Evolutionary conservation across 1,140 invertebrate species (phyloP).

Genomic region (Augochlora pura): DNA sequence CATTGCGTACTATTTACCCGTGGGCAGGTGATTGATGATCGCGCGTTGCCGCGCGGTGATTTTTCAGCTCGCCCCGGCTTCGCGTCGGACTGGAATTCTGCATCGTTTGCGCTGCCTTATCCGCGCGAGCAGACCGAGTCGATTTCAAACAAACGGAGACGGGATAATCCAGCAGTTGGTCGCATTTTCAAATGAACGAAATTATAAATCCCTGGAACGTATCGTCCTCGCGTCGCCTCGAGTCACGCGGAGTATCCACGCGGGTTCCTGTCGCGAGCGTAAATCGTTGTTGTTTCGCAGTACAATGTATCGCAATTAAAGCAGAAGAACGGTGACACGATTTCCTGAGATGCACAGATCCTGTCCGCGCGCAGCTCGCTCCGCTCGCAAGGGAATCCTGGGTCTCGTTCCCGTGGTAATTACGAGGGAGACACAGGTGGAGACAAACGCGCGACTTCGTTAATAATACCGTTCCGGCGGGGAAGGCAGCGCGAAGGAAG

Average conservation of each 20-base stretch:
- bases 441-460: slow-evolving; percentile 41
- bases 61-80: not conserved
- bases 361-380: not conserved
- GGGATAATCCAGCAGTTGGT: no score
- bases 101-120: no score
- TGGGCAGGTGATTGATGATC: slow-evolving; percentile 32
- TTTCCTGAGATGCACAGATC: not conserved
- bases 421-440: slow-evolving; percentile 22
- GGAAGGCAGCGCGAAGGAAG: slow-evolving; percentile 13
- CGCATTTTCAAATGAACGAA: no score
- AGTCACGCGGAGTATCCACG: no score
- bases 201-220: no score
- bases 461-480: slow-evolving; percentile 47
- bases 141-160: no score
- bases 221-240: no score
- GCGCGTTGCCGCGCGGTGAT: not conserved
- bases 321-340: not conserved
- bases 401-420: slow-evolving; percentile 12
- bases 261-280: no score
- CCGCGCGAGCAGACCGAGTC: no score
- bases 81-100: not conserved
- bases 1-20: slow-evolving; percentile 21
- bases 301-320: not conserved
- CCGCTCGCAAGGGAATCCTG: not conserved
- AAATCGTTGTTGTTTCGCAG: no score